Percentiles rank a stretch among this genome's conserved stretches.
phyloP scores from a whole-genome alignment of 2,113 vertebrate species.

The Barnardius zonarius region DNA sequence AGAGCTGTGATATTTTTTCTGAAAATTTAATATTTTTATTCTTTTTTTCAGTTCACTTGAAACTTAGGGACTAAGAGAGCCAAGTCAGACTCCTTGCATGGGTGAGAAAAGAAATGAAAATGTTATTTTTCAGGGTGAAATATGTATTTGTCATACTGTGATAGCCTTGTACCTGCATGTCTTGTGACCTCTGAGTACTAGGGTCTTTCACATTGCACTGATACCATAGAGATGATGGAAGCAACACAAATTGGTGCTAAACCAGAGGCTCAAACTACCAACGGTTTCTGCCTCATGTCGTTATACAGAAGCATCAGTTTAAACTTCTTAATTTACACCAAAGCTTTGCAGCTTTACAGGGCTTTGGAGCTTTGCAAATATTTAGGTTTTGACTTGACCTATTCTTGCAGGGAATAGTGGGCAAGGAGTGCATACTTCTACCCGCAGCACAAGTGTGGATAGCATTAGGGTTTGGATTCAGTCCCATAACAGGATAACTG shows the following conservation, averaged over 20 bases:
- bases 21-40: not conserved
- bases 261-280: not conserved
- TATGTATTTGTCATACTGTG: not conserved
- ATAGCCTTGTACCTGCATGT: not conserved
- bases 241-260: not conserved
- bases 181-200: not conserved
- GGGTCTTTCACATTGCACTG: not conserved
- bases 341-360: not conserved
- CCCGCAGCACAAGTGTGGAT: slow-evolving; percentile 25
- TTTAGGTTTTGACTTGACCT: not conserved
- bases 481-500: not conserved
- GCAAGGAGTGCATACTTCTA: not conserved
- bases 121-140: not conserved
- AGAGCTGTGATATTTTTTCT: not conserved
- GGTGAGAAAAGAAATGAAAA: not conserved
- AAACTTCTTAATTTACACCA: not conserved
- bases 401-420: not conserved
- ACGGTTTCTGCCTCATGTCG: not conserved
- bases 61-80: not conserved
- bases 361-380: not conserved
- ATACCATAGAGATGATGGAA: not conserved
- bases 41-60: not conserved
- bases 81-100: not conserved
- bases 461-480: slow-evolving; percentile 19
- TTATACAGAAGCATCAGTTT: not conserved